Evolutionary conservation across 1,140 invertebrate genomes (phyloP).

Genomic region (Cotesia vestalis): DNA sequence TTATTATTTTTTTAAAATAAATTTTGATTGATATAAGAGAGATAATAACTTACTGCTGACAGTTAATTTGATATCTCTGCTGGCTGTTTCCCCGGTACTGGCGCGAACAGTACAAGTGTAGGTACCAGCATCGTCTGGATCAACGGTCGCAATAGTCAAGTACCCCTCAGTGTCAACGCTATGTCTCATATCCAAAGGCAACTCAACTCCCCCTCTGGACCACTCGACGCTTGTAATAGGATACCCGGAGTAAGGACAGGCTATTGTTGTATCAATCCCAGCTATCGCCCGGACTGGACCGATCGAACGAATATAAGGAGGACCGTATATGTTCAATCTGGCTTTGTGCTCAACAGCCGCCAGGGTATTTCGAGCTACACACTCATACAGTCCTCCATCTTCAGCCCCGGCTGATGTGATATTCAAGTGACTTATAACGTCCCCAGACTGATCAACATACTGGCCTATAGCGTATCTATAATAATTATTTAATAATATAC

Average conservation of each 20-base stretch:
- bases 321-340: slow-evolving; percentile 85
- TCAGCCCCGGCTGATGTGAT: slow-evolving; percentile 82
- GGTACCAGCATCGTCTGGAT: slow-evolving; percentile 75
- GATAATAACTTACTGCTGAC: slow-evolving; percentile 76
- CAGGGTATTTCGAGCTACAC: slow-evolving; percentile 78
- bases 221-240: slow-evolving; percentile 77
- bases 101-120: slow-evolving; percentile 87
- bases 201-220: slow-evolving; percentile 61
- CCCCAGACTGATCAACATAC: slow-evolving; percentile 80
- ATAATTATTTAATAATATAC: slow-evolving; percentile 39
- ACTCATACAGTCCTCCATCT: slow-evolving; percentile 85
- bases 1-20: too few relatives aligned
- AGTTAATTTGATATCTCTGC: slow-evolving; percentile 76
- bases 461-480: slow-evolving; percentile 78
- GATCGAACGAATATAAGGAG: slow-evolving; percentile 82
- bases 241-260: slow-evolving; percentile 89
- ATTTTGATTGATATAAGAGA: not conserved
- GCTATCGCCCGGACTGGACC: slow-evolving; percentile 85
- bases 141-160: slow-evolving; percentile 78
- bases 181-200: slow-evolving; percentile 69
- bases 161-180: slow-evolving; percentile 77
- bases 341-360: slow-evolving; percentile 79
- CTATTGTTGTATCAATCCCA: slow-evolving; percentile 77
- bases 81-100: slow-evolving; percentile 78
- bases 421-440: slow-evolving; percentile 88